A percentile compares a stretch with the other conserved stretches of the same genome.
These are phyloP conservation scores for Pogonocherus hispidulus DNA, from an alignment of 2,888 invertebrate species.

Conservation along the genomic window DNA sequence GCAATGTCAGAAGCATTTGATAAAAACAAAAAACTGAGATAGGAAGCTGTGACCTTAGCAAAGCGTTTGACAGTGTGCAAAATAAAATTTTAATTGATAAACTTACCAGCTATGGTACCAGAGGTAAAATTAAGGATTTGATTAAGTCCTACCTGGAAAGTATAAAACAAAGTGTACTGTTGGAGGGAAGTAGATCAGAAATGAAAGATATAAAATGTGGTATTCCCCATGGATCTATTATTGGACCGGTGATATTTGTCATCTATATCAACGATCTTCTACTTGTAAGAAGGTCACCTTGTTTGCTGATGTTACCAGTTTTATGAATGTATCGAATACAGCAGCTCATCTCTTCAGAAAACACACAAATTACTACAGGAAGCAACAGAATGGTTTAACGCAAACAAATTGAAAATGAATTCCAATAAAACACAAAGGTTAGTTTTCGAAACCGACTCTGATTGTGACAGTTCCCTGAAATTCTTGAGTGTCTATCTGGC, in stretches of 20 bases:
- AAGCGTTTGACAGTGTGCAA: background rate
- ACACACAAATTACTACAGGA: background rate
- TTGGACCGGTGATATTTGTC: background rate
- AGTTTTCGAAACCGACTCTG: background rate
- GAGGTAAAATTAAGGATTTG: background rate
- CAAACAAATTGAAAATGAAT: background rate
- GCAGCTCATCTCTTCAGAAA: background rate
- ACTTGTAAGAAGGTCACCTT: background rate
- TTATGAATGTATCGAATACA: background rate
- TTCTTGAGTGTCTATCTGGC: background rate
- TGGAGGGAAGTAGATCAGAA: background rate
- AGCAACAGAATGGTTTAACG: background rate
- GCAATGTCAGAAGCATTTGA: too few relatives aligned
- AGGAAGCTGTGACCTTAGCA: background rate
- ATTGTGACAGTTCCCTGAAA: background rate
- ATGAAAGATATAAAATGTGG: background rate
- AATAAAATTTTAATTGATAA: background rate
- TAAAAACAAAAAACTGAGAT: background rate
- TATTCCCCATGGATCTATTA: background rate
- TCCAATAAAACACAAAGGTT: background rate
- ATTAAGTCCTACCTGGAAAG: background rate
- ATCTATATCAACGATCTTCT: background rate
- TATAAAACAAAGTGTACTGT: background rate
- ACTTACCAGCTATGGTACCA: background rate
- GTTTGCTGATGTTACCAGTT: background rate